These are phyloP conservation scores for Cheilosia grossa DNA, from an alignment of 2,888 invertebrate species.

Conservation along the genomic window DNA sequence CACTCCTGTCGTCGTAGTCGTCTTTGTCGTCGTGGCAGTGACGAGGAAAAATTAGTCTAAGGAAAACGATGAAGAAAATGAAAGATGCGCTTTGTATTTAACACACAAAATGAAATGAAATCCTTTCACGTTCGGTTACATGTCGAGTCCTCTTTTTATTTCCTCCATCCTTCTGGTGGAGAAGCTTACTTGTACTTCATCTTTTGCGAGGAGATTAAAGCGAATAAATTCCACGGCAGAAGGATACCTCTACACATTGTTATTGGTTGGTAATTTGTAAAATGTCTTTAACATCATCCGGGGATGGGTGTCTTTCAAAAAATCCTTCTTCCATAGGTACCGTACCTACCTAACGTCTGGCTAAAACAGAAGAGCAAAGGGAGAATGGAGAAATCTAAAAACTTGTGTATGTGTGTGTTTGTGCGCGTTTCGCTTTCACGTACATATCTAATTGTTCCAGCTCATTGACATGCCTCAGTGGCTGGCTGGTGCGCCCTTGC, in stretches of 20 bases:
- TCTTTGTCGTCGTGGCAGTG: constrained; percentile 50
- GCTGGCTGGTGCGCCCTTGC: constrained; percentile 8
- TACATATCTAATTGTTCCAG: constrained; percentile 66
- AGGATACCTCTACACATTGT: constrained; percentile 60
- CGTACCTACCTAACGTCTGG: neutral
- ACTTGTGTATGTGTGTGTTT: neutral
- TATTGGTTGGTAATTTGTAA: constrained; percentile 74
- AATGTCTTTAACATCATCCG: constrained; percentile 62
- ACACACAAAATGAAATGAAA: constrained; percentile 74
- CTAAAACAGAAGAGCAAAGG: constrained; percentile 2
- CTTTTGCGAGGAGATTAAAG: constrained; percentile 65
- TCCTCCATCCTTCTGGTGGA: constrained; percentile 5
- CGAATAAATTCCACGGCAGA: constrained; percentile 51
- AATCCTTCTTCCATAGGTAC: constrained; percentile 11
- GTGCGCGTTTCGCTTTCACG: constrained; percentile 38
- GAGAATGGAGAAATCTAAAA: neutral
- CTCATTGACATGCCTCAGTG: constrained; percentile 68
- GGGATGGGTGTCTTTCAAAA: constrained; percentile 19
- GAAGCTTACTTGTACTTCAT: constrained; percentile 41
- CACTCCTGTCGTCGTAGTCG: neutral
- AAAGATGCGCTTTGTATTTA: constrained; percentile 74
- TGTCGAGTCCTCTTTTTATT: constrained; percentile 51
- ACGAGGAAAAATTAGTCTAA: constrained; percentile 75
- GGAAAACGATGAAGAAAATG: constrained; percentile 72
- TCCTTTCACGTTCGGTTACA: constrained; percentile 74